Percentiles rank a stretch among this genome's conserved stretches.
Evolutionary conservation across 2,797 vertebrate genomes (phyloP).

Genomic region (Clarias fuscus): DNA sequence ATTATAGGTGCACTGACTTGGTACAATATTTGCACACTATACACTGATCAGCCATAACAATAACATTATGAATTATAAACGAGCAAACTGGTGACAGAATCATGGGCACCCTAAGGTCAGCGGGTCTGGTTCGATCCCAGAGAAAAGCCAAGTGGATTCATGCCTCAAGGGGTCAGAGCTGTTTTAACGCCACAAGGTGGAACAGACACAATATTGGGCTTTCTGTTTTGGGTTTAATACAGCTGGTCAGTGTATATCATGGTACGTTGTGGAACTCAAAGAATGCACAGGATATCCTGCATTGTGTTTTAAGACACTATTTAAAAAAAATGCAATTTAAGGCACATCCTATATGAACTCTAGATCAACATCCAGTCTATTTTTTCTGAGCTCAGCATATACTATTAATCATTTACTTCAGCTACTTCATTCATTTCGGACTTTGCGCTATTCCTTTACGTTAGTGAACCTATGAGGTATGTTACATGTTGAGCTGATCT

Average conservation of each 20-base stretch:
- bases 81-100: no score
- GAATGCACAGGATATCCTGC: background rate
- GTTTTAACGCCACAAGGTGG: no score
- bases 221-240: no score
- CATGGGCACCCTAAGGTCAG: no score
- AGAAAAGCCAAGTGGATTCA: no score
- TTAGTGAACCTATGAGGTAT: background rate
- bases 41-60: no score
- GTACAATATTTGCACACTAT: background rate
- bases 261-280: background rate
- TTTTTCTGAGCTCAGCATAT: background rate
- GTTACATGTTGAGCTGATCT: background rate
- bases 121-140: no score
- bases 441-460: background rate
- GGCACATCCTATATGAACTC: background rate
- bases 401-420: background rate
- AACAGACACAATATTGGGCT: no score
- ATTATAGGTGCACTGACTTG: background rate
- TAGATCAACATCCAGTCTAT: background rate
- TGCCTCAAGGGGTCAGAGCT: no score
- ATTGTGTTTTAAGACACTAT: background rate
- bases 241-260: background rate
- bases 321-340: background rate
- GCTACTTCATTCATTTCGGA: background rate
- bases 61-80: no score